A percentile compares a stretch with the other conserved stretches of the same genome.
Evolutionary conservation across 1,140 invertebrate species (phyloP).

Genomic region (Papilio machaon): DNA sequence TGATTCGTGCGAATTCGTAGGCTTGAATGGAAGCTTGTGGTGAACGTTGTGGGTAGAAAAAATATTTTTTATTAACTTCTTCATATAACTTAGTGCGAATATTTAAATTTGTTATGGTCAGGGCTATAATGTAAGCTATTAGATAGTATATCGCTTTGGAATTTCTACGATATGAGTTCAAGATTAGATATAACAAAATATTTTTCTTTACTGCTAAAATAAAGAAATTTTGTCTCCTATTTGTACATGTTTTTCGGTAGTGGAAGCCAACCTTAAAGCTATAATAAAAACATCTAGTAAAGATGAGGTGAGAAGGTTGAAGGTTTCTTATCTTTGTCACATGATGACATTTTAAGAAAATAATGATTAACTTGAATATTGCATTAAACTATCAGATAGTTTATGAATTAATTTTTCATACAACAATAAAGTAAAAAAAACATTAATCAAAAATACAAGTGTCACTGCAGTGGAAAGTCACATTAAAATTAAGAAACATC

Average conservation of each 20-base stretch:
- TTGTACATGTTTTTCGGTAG: not conserved
- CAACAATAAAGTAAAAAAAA: not conserved
- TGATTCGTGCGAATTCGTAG: slow-evolving; percentile 54
- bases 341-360: slow-evolving; percentile 9
- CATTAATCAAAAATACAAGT: not conserved
- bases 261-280: not conserved
- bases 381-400: not conserved
- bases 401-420: not conserved
- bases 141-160: slow-evolving; percentile 18
- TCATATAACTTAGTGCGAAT: slow-evolving; percentile 3
- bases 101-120: slow-evolving; percentile 27
- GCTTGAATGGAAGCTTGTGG: slow-evolving; percentile 66
- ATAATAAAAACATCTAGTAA: not conserved
- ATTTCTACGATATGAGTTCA: slow-evolving; percentile 10
- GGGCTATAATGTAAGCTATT: not conserved
- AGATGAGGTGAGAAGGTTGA: not conserved
- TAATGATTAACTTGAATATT: slow-evolving; percentile 24
- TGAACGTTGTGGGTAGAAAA: slow-evolving; percentile 55
- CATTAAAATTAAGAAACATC: no score
- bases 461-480: no score
- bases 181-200: not conserved
- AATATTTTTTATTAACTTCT: slow-evolving; percentile 40
- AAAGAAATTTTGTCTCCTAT: not conserved
- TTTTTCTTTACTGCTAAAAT: not conserved
- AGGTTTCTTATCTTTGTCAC: not conserved